Evolutionary conservation across 2,113 vertebrate genomes (phyloP), one percentile per base, ranked within the genome.

Genomic region (Cettia cetti): DNA sequence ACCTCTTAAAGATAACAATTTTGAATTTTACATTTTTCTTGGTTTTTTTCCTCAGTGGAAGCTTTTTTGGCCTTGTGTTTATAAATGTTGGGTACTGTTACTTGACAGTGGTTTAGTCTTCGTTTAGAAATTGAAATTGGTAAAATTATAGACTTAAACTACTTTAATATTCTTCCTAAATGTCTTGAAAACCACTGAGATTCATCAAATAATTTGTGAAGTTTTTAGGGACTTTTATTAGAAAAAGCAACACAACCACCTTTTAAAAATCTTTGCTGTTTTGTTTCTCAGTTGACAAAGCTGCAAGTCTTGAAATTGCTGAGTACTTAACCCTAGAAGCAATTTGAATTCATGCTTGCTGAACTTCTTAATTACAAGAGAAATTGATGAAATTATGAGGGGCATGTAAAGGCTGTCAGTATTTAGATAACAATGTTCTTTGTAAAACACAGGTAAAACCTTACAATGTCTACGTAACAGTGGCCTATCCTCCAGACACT

Each of bases 401-500:
- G 63, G 27, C 4, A 2, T 60, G 9, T 60, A 33, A 78, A 84
- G 10, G 35, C n/a, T 71, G 16, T 52, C n/a, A 30, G 39, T 89
- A 40, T 94, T 86, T 80, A 91, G 57, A 15, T 85, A 90, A 92
- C 31, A 21, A 37, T 70, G 56, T 72, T 94, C n/a, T 91, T 76
- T 92, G 45, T 88, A 39, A 76, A 82, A 90, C 63, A 50, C 97
- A 99, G 99, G 98, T 99, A 83, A 99, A 99, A 97, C 99, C 99
- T 3, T 99, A 99, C 77, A 99, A 99, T n/a, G 98, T 99, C 96
- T 99, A 99, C 8, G 20, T 99, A 85, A 99, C 99, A 0, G 97
- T 99, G 87, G 99, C 99, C 33, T 99, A 99, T 95, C 99, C 99
- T 15, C 99, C 99, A 18, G 99, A 99, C 96, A 99, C 99, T 3